phyloP scores from a whole-genome alignment of 2,888 invertebrate species.

The Buathra laborator region DNA sequence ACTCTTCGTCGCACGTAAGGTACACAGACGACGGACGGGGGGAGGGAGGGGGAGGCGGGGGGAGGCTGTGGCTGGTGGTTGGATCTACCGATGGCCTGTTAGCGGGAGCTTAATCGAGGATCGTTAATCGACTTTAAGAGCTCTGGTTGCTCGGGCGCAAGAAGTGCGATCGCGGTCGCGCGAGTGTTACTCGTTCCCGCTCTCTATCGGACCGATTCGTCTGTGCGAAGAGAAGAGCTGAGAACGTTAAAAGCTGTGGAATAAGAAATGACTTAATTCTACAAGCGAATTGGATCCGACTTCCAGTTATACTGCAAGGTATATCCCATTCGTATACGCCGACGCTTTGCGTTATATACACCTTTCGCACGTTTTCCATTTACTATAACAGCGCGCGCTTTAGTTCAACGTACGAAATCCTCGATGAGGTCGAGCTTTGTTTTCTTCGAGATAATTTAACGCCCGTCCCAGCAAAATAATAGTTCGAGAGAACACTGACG shows the following conservation, averaged over 20 bases:
- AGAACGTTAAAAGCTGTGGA: slow-evolving; percentile 31
- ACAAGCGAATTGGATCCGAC: slow-evolving; percentile 19
- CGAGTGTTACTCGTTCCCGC: slow-evolving; percentile 9
- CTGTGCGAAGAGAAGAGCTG: slow-evolving; percentile 14
- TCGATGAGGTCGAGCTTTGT: slow-evolving; percentile 56
- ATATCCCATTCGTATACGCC: slow-evolving; percentile 12
- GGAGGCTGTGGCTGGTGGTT: slow-evolving; percentile 23
- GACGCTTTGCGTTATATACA: background rate
- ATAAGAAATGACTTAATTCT: slow-evolving; percentile 67
- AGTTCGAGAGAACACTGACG: slow-evolving; percentile 31
- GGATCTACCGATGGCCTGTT: slow-evolving; percentile 51
- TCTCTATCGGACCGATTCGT: slow-evolving; percentile 53
- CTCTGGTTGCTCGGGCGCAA: slow-evolving; percentile 58
- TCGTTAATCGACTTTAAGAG: slow-evolving; percentile 68
- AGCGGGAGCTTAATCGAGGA: slow-evolving; percentile 64
- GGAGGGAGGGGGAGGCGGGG: slow-evolving; percentile 26
- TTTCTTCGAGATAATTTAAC: slow-evolving; percentile 62
- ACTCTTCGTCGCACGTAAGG: slow-evolving; percentile 46
- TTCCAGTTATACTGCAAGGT: background rate
- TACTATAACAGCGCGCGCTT: background rate
- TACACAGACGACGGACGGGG: slow-evolving; percentile 28
- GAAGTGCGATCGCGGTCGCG: slow-evolving; percentile 12
- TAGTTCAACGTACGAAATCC: slow-evolving; percentile 12
- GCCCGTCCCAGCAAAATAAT: slow-evolving; percentile 56
- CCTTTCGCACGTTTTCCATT: background rate